phyloP scores from a whole-genome alignment of 2,888 invertebrate genomes.

The Elmis aenea region DNA sequence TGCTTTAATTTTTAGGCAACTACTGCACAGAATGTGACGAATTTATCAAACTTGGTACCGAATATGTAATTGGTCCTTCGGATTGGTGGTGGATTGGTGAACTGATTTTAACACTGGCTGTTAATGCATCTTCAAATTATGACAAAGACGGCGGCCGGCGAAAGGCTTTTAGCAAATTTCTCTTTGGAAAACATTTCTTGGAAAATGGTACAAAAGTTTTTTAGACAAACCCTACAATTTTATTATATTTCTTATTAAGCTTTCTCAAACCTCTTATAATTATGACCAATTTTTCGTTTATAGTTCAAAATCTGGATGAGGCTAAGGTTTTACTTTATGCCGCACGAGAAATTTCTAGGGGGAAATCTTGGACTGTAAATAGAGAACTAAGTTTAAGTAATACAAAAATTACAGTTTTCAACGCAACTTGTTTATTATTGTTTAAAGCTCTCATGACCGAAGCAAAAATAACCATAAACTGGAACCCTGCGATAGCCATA shows the following conservation, averaged over 20 bases:
- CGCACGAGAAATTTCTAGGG: constrained; percentile 29
- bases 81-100: constrained; percentile 57
- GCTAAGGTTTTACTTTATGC: constrained; percentile 31
- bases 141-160: constrained; percentile 49
- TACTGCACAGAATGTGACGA: constrained; percentile 35
- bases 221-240: no score
- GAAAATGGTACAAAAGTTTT: constrained; percentile 55
- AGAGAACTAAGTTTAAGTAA: constrained; percentile 30
- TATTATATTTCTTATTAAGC: no score
- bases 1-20: no score
- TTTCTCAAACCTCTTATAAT: no score
- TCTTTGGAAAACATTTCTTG: constrained; percentile 51
- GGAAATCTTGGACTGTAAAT: constrained; percentile 46
- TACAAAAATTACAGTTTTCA: constrained; percentile 47
- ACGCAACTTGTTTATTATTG: constrained; percentile 47
- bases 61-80: constrained; percentile 44
- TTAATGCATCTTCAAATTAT: constrained; percentile 47
- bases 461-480: constrained; percentile 40
- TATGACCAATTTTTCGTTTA: no score
- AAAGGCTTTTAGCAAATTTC: constrained; percentile 50
- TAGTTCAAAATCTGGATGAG: constrained; percentile 29
- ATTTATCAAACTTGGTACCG: constrained; percentile 45
- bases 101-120: constrained; percentile 49
- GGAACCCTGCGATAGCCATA: constrained; percentile 47
- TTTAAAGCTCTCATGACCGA: constrained; percentile 46